phyloP scores from a whole-genome alignment of 2,113 vertebrate species.

The Upupa epops region DNA sequence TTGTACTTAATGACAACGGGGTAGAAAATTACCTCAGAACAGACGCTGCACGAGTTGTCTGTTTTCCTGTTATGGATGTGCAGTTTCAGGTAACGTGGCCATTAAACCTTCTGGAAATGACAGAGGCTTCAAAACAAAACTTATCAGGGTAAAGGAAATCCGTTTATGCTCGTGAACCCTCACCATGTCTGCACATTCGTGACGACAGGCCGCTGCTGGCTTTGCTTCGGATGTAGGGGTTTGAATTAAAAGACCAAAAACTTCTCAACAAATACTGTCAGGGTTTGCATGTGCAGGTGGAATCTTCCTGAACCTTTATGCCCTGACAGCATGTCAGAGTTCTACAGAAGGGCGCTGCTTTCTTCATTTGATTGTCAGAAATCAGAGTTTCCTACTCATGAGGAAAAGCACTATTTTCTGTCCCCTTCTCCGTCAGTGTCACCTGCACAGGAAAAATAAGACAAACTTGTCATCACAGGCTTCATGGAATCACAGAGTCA shows the following conservation, averaged over 20 bases:
- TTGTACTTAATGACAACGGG: constrained; percentile 31
- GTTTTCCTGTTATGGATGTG: neutral
- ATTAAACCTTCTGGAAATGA: neutral
- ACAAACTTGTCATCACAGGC: neutral
- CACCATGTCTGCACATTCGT: neutral
- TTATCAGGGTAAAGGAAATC: neutral
- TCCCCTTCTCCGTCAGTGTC: neutral
- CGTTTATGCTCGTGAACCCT: neutral
- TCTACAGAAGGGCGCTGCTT: neutral
- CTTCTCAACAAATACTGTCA: neutral
- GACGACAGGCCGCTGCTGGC: neutral
- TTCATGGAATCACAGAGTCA: neutral
- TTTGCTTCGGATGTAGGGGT: neutral
- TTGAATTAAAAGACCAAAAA: neutral
- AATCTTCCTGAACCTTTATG: neutral
- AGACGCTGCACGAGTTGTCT: neutral
- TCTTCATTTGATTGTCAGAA: neutral
- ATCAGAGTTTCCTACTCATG: neutral
- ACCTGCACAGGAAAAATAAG: neutral
- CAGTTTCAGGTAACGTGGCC: constrained; percentile 21
- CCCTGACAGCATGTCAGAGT: neutral
- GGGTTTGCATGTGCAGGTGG: neutral
- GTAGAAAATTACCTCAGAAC: constrained; percentile 42
- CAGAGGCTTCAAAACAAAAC: neutral
- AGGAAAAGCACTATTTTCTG: neutral